Evolutionary conservation across 2,113 vertebrate species (phyloP).

Genomic region (Cyanocitta stelleri): DNA sequence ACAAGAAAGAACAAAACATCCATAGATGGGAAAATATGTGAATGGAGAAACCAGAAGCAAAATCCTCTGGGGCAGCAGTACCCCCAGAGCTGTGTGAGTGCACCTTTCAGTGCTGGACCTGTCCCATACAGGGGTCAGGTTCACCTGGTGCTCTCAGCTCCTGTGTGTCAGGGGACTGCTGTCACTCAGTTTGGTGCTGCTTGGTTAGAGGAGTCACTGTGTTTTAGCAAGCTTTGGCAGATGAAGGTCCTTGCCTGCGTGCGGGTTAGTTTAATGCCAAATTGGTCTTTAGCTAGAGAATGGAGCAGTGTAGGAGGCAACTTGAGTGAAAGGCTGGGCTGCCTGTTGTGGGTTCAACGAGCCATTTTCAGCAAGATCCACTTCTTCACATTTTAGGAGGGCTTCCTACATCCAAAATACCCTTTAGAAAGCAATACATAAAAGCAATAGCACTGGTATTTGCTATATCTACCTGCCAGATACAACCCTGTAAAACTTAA

Average conservation of each 20-base stretch:
- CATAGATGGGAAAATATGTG: background rate
- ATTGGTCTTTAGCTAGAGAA: background rate
- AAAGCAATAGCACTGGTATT: background rate
- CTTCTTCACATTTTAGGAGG: background rate
- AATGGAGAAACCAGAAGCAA: background rate
- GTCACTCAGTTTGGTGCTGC: accelerated
- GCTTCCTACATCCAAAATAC: background rate
- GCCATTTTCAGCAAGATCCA: background rate
- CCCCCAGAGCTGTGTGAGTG: background rate
- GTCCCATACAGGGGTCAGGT: accelerated
- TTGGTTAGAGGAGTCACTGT: background rate
- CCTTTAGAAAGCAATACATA: background rate
- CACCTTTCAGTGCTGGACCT: background rate
- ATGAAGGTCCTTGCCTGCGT: background rate
- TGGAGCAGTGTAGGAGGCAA: background rate
- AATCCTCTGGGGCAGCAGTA: background rate
- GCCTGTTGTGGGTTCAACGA: background rate
- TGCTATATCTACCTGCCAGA: background rate
- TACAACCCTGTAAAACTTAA: background rate
- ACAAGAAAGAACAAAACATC: background rate
- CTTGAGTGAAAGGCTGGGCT: background rate
- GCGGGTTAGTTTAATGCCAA: background rate
- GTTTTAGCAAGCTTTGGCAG: background rate
- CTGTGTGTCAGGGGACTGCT: background rate
- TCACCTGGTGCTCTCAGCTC: background rate